phyloP scores from a whole-genome alignment of 2,888 invertebrate species.

The Pyrocoelia pectoralis region DNA sequence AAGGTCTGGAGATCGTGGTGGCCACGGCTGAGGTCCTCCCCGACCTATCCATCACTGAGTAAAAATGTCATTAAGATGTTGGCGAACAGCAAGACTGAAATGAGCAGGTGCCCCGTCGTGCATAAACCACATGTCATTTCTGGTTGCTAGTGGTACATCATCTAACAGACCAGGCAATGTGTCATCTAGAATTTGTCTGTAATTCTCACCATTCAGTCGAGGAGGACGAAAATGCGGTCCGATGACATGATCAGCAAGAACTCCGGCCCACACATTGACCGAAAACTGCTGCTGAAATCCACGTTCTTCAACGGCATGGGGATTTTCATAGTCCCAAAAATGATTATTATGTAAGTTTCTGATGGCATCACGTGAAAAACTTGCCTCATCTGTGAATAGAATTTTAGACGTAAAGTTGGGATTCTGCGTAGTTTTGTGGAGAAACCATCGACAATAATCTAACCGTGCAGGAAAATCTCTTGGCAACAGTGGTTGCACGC shows the following conservation, averaged over 20 bases:
- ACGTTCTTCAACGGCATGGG: neutral
- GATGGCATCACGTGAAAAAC: neutral
- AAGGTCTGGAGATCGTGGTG: conserved; percentile 41
- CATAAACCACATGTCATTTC: neutral
- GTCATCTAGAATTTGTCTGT: neutral
- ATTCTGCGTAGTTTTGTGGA: too few relatives aligned
- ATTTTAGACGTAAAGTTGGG: too few relatives aligned
- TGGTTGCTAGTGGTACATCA: too few relatives aligned
- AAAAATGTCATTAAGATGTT: neutral
- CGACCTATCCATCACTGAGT: conserved; percentile 40
- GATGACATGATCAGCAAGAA: neutral
- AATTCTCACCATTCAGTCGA: neutral
- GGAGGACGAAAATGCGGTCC: neutral
- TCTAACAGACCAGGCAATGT: neutral
- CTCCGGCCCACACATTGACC: neutral
- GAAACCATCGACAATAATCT: too few relatives aligned
- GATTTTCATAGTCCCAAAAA: neutral
- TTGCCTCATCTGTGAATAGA: too few relatives aligned
- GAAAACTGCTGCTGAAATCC: neutral
- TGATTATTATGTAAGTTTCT: neutral
- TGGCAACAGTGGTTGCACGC: too few relatives aligned
- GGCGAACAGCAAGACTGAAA: neutral
- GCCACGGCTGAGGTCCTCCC: conserved; percentile 41
- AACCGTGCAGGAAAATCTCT: too few relatives aligned
- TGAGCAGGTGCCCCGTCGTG: neutral